Evolutionary conservation across 2,888 invertebrate species (phyloP).

Genomic region (Drosophila glabriapex): DNA sequence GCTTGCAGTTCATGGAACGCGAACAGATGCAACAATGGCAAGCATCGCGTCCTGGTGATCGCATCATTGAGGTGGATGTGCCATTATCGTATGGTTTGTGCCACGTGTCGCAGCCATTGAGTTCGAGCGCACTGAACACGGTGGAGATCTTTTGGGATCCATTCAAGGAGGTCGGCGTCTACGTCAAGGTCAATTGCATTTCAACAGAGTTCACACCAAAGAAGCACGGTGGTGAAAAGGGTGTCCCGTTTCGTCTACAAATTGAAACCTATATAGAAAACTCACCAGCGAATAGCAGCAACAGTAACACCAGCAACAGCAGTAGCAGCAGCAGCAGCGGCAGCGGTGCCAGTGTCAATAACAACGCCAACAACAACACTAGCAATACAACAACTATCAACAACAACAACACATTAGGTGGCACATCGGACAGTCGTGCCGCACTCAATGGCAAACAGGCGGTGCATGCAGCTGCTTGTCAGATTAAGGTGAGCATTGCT

Average conservation of each 20-base stretch:
- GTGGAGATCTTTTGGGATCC: conserved; percentile 98
- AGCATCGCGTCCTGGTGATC: conserved; percentile 94
- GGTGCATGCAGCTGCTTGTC: conserved; percentile 97
- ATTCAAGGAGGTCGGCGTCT: conserved; percentile 97
- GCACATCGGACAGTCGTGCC: conserved; percentile 66
- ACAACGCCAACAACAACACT: conserved; percentile 26
- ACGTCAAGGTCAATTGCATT: conserved; percentile 98
- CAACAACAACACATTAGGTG: conserved; percentile 33
- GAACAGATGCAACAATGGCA: conserved; percentile 98
- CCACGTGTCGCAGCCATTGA: conserved; percentile 91
- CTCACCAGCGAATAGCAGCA: conserved; percentile 49
- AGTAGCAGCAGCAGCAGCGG: conserved; percentile 22
- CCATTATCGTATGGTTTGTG: conserved; percentile 96
- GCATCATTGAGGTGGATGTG: conserved; percentile 96
- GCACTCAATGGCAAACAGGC: conserved; percentile 86
- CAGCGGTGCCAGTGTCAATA: conserved; percentile 12
- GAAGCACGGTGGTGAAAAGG: conserved; percentile 99
- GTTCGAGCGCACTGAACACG: conserved; percentile 90
- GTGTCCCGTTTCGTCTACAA: conserved; percentile 97
- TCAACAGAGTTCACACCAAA: conserved; percentile 99
- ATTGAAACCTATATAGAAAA: conserved; percentile 91
- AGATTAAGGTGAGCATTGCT: conserved; percentile 91
- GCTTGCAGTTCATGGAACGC: conserved; percentile 97
- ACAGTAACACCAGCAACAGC: conserved; percentile 28
- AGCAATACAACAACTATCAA: conserved; percentile 30